phyloP scores from a whole-genome alignment of 2,888 invertebrate species.

The Plebejus anna region DNA sequence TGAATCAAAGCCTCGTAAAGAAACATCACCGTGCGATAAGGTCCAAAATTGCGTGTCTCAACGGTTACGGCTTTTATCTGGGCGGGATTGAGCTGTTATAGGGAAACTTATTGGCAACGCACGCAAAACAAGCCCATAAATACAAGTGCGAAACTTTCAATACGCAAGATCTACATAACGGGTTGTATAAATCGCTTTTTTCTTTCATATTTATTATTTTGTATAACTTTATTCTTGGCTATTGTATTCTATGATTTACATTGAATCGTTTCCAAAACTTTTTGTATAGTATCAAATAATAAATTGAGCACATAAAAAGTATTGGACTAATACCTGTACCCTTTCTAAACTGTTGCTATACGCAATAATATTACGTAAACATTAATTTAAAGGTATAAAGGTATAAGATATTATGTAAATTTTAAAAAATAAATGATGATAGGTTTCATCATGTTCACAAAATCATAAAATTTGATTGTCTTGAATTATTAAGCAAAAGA shows the following conservation, averaged over 20 bases:
- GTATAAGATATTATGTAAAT: too few relatives aligned
- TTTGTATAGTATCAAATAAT: background rate
- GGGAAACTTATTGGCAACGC: slow-evolving; percentile 43
- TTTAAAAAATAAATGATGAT: too few relatives aligned
- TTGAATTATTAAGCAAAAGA: background rate
- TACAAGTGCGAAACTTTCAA: slow-evolving; percentile 42
- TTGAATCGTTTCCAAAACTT: background rate
- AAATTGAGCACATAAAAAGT: too few relatives aligned
- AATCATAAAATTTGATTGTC: too few relatives aligned
- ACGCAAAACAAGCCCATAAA: slow-evolving; percentile 45
- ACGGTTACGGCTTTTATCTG: slow-evolving; percentile 44
- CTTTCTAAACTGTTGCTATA: too few relatives aligned
- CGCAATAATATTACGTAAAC: too few relatives aligned
- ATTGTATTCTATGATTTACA: background rate
- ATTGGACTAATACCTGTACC: too few relatives aligned
- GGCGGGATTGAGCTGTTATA: slow-evolving; percentile 42
- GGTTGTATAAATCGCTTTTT: slow-evolving; percentile 27
- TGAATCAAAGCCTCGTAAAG: slow-evolving; percentile 43
- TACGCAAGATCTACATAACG: slow-evolving; percentile 33
- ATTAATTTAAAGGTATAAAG: too few relatives aligned
- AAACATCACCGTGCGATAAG: slow-evolving; percentile 42
- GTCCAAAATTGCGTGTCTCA: slow-evolving; percentile 42
- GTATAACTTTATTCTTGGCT: background rate
- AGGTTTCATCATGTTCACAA: too few relatives aligned
- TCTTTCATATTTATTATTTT: background rate